phyloP scores from a whole-genome alignment of 2,113 vertebrate species.

The Girardinichthys multiradiatus region DNA sequence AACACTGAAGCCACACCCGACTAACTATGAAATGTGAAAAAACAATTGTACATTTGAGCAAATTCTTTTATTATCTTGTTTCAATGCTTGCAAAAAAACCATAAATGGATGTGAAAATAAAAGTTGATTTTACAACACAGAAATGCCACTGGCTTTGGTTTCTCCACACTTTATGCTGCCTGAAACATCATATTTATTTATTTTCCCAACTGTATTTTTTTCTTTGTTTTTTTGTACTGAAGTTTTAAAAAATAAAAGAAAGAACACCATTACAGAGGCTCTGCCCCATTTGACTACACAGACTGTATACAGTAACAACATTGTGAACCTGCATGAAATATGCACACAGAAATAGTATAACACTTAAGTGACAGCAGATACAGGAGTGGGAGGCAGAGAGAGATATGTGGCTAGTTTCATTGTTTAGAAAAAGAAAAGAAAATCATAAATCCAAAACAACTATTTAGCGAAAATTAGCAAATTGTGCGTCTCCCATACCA shows the following conservation, averaged over 20 bases:
- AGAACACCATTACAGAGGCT: constrained; percentile 84
- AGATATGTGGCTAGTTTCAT: constrained; percentile 78
- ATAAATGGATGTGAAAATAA: constrained; percentile 79
- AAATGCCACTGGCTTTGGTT: constrained; percentile 83
- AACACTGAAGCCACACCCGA: constrained; percentile 22
- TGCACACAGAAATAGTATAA: constrained; percentile 81
- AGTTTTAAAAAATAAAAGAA: constrained; percentile 61
- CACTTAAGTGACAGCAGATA: constrained; percentile 85
- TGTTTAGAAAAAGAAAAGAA: constrained; percentile 60
- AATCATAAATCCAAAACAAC: constrained; percentile 60
- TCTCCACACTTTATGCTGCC: constrained; percentile 86
- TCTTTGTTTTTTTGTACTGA: constrained; percentile 73
- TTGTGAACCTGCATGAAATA: constrained; percentile 82
- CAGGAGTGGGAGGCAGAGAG: constrained; percentile 76
- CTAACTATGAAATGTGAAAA: constrained; percentile 66
- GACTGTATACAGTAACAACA: constrained; percentile 90
- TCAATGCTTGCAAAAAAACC: constrained; percentile 75
- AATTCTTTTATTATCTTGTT: constrained; percentile 79
- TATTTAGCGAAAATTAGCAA: constrained; percentile 78
- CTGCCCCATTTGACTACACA: constrained; percentile 89
- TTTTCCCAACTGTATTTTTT: constrained; percentile 64
- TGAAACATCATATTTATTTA: constrained; percentile 77
- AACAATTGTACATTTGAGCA: constrained; percentile 75
- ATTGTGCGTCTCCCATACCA: constrained; percentile 92
- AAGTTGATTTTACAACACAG: constrained; percentile 78